A percentile compares a stretch with the other conserved stretches of the same genome.
Evolutionary conservation across 2,113 vertebrate species (phyloP).

Genomic region (Plectropomus leopardus): DNA sequence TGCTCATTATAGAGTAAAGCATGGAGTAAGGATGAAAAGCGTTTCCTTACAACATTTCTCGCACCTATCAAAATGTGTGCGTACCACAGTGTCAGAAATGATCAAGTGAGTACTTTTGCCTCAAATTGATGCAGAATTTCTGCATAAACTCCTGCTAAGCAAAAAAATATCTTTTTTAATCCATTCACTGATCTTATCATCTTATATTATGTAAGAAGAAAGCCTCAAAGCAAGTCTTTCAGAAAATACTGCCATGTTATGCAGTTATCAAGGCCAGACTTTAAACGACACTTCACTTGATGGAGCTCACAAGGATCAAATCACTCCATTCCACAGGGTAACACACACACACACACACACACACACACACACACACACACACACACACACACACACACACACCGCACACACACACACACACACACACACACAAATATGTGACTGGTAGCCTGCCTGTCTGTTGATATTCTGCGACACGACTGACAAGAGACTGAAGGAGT

Average conservation of each 20-base stretch:
- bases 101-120: too few species aligned
- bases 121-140: too few species aligned
- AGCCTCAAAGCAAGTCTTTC: background rate
- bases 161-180: background rate
- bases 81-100: too few species aligned
- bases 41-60: too few species aligned
- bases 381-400: too few species aligned
- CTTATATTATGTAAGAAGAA: background rate
- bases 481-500: constrained; percentile 35
- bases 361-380: too few species aligned
- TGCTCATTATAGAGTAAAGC: too few species aligned
- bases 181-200: background rate
- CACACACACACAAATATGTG: constrained; percentile 2
- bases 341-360: constrained; percentile 7
- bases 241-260: background rate
- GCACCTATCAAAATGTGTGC: background rate
- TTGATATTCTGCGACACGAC: constrained; percentile 25
- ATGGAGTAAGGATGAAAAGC: too few species aligned
- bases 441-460: constrained; percentile 18
- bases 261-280: background rate
- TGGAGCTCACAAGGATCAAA: background rate
- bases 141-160: too few species aligned
- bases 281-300: background rate
- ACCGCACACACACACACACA: background rate
- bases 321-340: background rate